Evolutionary conservation across 2,113 vertebrate genomes (phyloP).

Genomic region (Tychaedon coryphoeus): DNA sequence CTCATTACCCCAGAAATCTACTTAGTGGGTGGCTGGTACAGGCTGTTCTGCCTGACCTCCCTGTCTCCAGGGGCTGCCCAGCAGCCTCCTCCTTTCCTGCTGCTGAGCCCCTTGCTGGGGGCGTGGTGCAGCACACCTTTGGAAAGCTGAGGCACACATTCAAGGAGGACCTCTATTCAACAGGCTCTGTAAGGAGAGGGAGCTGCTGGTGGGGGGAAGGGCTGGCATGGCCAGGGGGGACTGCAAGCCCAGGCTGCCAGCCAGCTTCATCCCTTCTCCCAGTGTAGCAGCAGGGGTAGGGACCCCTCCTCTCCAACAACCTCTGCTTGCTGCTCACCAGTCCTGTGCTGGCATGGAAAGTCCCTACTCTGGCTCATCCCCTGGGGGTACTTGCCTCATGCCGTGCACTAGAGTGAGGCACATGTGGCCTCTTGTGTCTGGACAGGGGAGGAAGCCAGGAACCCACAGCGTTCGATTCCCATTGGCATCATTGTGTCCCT

Average conservation of each 20-base stretch:
- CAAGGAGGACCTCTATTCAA: neutral
- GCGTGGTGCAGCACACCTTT: fast-evolving
- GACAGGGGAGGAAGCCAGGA: slow-evolving; percentile 92
- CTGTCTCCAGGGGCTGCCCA: neutral
- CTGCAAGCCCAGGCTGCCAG: neutral
- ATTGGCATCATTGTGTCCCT: slow-evolving; percentile 91
- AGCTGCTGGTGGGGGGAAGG: neutral
- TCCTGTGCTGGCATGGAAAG: neutral
- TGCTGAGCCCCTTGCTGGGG: neutral
- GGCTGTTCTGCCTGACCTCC: neutral
- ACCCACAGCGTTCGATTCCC: slow-evolving; percentile 92
- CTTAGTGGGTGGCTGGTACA: slow-evolving; percentile 27
- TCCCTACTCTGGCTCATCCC: neutral
- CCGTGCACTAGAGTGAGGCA: fast-evolving
- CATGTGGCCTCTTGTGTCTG: neutral
- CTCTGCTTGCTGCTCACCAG: neutral
- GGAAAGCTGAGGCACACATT: neutral
- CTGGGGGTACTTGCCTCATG: neutral
- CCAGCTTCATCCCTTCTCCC: neutral
- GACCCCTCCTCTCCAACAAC: neutral
- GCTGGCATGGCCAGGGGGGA: fast-evolving
- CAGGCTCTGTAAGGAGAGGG: neutral
- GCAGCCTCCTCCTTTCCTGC: neutral
- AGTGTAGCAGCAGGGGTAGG: fast-evolving
- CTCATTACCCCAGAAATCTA: slow-evolving; percentile 13